Evolutionary conservation across 2,888 invertebrate genomes (phyloP), one percentile per base, ranked within the genome.

Genomic region (Drosophila recens): DNA sequence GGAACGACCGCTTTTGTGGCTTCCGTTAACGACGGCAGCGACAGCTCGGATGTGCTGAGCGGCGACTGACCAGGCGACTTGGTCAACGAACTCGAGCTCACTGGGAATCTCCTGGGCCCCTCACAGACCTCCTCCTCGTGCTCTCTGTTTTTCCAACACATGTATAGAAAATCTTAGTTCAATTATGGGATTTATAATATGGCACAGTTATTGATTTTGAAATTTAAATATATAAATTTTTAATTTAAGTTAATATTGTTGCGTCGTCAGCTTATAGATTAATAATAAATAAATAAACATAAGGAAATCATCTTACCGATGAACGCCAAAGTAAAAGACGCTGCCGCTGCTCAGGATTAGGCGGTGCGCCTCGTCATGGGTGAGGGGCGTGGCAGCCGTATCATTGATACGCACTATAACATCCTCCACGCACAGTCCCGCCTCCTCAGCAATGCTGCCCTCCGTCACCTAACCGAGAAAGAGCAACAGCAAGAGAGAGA

Each of bases 341-440:
- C 96, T 95, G 54, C 96, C 96, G 30, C 96, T 95, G 59, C 94
- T 93, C 53, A 95, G 93, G 71, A 98, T 95, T 63, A 95, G 94
- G 76, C 95, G 95, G 90, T 97, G 96, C 2, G 97, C 97, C 82
- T 96, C 95, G 45, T 95, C 95, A 90, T 97, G 98, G 10, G 95
- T 94, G 92, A 97, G 93, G 45, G 94, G 93, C 57, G 94, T 94
- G 9, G 96, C 94, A 51, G 95, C 93, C 40, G 94, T 93, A 67
- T 96, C 95, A 90, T 96, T 96, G 78, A 98, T 95, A 76, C 95
- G 94, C 40, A 97, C 94, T 75, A 99, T 94, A 40, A 96, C 94
- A 93, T 99, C 98, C n/a, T 97, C 98, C 13, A 96, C 95, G 89
- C 95, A 94, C 27, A 99, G 93, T 0, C 98, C 98, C 67, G 96